A percentile compares a stretch with the other conserved stretches of the same genome.
Evolutionary conservation across 2,113 vertebrate genomes (phyloP).

Genomic region (Dermatemys mawii): DNA sequence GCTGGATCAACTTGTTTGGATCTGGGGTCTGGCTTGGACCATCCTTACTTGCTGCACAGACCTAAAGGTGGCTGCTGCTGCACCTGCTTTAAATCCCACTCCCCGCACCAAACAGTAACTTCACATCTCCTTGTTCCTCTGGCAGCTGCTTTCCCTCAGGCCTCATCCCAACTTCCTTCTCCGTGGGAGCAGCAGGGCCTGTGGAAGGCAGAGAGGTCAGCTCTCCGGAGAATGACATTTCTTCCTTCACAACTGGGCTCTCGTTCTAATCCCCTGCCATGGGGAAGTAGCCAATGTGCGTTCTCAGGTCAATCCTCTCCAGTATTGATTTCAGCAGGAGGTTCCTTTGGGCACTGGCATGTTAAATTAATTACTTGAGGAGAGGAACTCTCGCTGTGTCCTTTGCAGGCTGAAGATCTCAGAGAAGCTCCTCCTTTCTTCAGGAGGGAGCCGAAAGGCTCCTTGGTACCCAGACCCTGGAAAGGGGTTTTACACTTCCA

Average conservation of each 20-base stretch:
- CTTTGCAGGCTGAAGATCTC: neutral
- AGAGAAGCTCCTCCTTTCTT: neutral
- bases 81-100: neutral
- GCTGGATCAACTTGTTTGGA: neutral
- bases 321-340: neutral
- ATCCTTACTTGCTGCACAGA: neutral
- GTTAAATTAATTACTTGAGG: neutral
- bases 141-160: neutral
- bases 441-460: neutral
- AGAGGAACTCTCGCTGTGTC: neutral
- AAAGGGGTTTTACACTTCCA: neutral
- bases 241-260: neutral
- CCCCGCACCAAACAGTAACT: neutral
- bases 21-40: neutral
- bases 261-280: neutral
- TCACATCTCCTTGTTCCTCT: neutral
- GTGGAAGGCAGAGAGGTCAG: neutral
- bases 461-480: neutral
- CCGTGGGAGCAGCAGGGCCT: neutral
- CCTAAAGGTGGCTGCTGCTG: neutral
- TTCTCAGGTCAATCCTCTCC: neutral
- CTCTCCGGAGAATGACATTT: neutral
- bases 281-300: neutral
- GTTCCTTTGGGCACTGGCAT: neutral
- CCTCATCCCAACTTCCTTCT: neutral